These are phyloP conservation scores for Diarsia mendica DNA, from an alignment of 2,888 invertebrate genomes.

Conservation along the genomic window DNA sequence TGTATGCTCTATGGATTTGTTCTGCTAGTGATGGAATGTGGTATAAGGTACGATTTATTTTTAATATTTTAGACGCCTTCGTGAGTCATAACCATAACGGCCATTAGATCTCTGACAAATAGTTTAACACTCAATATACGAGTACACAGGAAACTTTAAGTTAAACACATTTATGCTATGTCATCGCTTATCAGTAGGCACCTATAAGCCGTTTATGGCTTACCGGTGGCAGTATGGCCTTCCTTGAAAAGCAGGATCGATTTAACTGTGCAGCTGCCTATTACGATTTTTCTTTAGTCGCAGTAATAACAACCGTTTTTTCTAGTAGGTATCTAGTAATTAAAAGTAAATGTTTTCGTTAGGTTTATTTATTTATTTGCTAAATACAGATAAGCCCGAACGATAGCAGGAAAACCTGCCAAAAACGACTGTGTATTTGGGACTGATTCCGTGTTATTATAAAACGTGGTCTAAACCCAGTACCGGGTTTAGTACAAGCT, in stretches of 20 bases:
- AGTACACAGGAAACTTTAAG: not conserved
- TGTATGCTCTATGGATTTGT: constrained; percentile 91
- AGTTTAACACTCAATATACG: constrained; percentile 3
- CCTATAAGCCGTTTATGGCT: constrained; percentile 21
- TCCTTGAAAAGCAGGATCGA: constrained; percentile 47
- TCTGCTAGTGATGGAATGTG: constrained; percentile 91
- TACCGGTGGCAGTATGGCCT: constrained; percentile 16
- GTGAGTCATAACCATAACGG: not conserved
- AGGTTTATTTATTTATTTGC: not conserved
- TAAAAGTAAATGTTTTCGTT: constrained; percentile 5
- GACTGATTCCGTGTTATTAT: too few species aligned
- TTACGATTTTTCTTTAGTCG: constrained; percentile 4
- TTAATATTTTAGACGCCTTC: not conserved
- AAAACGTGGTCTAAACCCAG: too few species aligned
- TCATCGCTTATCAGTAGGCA: constrained; percentile 33
- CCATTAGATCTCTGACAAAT: not conserved
- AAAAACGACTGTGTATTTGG: not conserved
- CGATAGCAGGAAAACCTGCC: not conserved
- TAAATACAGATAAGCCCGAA: not conserved
- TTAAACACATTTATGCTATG: constrained; percentile 1
- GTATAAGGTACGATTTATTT: constrained; percentile 86
- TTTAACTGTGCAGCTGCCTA: constrained; percentile 27
- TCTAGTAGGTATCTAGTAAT: constrained; percentile 10
- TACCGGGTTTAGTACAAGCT: too few species aligned
- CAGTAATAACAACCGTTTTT: not conserved